Percentiles rank a stretch among this genome's conserved stretches.
Evolutionary conservation across 1,140 invertebrate genomes (phyloP).

Genomic region (Drosophila setifemur): DNA sequence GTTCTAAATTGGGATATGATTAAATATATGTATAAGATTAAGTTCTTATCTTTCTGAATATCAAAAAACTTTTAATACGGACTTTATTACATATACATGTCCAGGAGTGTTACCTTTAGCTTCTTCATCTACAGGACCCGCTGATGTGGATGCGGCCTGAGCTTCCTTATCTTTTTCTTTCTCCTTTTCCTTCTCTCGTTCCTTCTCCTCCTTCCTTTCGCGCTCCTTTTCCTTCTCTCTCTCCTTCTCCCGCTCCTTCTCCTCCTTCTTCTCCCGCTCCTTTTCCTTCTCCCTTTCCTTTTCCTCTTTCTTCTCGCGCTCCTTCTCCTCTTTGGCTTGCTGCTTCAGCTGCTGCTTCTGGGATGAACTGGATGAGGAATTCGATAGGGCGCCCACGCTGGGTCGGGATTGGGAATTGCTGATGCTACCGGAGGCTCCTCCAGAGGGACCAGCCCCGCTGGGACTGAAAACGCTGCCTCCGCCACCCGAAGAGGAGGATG

Average conservation of each 20-base stretch:
- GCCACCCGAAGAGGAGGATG: conserved; percentile 71
- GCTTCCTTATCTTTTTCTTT: conserved; percentile 21
- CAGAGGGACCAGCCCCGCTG: conserved; percentile 36
- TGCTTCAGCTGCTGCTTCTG: conserved; percentile 58
- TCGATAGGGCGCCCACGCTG: conserved; percentile 74
- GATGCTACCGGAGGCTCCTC: conserved; percentile 31
- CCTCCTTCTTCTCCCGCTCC: conserved; percentile 7
- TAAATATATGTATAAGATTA: too few relatives aligned
- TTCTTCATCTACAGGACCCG: conserved; percentile 74
- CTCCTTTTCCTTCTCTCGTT: conserved; percentile 13
- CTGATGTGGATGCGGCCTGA: conserved; percentile 44
- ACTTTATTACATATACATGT: too few relatives aligned
- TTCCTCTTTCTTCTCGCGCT: conserved; percentile 34
- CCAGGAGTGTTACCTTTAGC: conserved; percentile 77
- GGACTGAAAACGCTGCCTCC: conserved; percentile 72
- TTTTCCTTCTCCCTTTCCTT: conserved; percentile 24
- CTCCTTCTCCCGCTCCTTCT: conserved; percentile 17
- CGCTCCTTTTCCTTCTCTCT: conserved; percentile 31
- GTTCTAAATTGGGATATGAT: too few relatives aligned
- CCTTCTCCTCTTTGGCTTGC: conserved; percentile 41
- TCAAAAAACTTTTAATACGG: too few relatives aligned
- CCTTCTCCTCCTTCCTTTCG: conserved; percentile 6
- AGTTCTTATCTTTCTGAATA: too few relatives aligned
- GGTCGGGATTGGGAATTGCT: conserved; percentile 69
- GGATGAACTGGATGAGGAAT: conserved; percentile 70